Evolutionary conservation across 2,888 invertebrate genomes (phyloP), one percentile per base, ranked within the genome.

Genomic region (Drosophila anceps): DNA sequence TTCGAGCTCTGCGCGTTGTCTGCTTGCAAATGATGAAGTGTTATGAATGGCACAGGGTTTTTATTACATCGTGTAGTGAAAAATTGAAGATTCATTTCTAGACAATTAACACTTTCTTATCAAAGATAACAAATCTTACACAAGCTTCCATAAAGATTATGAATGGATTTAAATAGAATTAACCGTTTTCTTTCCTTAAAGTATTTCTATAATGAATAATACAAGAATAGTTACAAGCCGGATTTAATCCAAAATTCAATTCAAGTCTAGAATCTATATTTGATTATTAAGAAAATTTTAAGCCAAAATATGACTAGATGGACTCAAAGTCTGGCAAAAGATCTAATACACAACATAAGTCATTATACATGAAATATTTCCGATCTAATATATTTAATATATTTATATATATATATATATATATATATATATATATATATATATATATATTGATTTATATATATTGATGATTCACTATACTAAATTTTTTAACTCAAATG

Each of bases 71-170:
- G 9, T 46, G 55, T 24, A 31, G 24, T 44, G 44, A 24, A 61
- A 48, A 76, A 51, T 31, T 57, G 50, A 46, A 67, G 57, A 72
- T 77, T 77, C 61, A 77, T 61, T 44, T 59, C 20, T 54, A 55
- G 63, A 24, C 51, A 41, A 61, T 60, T 41, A 50, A 62, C 48
- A 54, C 43, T 43, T 37, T 31, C 58, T 69, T 76, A 77, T 76
- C 77, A 46, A 27, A 59, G 62, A 51, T 79, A 75, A 63, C 48
- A 63, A 24, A 53, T 24, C 51, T 24, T 54, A 54, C n/a, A 29
- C 39, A n/a, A 54, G 63, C 31, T 27, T 51, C 55, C 18, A 46
- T 64, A 58, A 55, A 65, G 65, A 64, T 65, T 54, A 69, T 44
- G 51, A 70, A 39, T 18, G 44, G 10, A 31, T 43, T n/a, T 33